Evolutionary conservation across 1,140 invertebrate species (phyloP).

Genomic region (Dendrolimus punctatus): DNA sequence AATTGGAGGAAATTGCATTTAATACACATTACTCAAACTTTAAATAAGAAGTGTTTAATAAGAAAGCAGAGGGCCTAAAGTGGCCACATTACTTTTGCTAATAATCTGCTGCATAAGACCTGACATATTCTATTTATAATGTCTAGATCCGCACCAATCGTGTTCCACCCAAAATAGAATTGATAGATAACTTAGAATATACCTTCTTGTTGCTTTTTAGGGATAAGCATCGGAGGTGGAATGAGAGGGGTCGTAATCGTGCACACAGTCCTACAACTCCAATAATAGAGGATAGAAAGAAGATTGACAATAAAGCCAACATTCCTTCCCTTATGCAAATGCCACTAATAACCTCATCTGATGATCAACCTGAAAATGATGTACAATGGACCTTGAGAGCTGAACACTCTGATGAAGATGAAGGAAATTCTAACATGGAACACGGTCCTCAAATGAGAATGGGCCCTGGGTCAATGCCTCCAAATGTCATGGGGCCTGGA

Average conservation of each 20-base stretch:
- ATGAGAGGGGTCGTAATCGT: conserved; percentile 37
- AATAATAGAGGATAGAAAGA: conserved; percentile 46
- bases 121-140: too few relatives aligned
- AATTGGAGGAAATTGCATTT: too few relatives aligned
- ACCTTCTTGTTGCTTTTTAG: conserved; percentile 20
- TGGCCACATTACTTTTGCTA: too few relatives aligned
- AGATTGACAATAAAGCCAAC: conserved; percentile 21
- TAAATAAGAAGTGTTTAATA: too few relatives aligned
- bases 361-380: conserved; percentile 26
- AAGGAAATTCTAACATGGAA: conserved; percentile 25
- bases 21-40: too few relatives aligned
- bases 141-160: too few relatives aligned
- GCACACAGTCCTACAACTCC: conserved; percentile 48
- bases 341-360: conserved; percentile 37
- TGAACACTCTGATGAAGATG: conserved; percentile 22
- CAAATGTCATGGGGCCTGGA: conserved; percentile 8
- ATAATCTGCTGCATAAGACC: too few relatives aligned
- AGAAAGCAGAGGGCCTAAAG: too few relatives aligned
- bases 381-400: conserved; percentile 18
- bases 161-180: too few relatives aligned
- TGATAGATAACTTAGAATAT: too few relatives aligned
- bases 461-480: conserved; percentile 14
- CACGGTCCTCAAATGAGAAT: conserved; percentile 8
- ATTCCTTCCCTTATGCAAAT: conserved; percentile 59
- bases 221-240: conserved; percentile 44